These are phyloP conservation scores for Meriones psammophilus DNA, from an alignment of 2,797 vertebrate species.

Conservation along the genomic window DNA sequence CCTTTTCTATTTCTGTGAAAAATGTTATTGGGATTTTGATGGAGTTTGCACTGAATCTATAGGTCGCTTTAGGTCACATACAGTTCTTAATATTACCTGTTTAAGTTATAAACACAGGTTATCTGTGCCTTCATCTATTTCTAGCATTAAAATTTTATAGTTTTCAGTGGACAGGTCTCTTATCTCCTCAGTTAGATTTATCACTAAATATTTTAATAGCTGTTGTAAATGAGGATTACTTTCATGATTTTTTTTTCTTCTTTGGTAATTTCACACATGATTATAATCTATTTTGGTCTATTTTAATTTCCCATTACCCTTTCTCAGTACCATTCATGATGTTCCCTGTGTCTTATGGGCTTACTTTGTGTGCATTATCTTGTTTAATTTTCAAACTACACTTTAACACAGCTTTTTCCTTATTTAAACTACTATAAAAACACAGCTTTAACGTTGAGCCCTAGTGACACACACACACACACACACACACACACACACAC, in stretches of 20 bases:
- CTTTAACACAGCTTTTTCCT: neutral
- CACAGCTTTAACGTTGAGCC: neutral
- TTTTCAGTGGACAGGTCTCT: neutral
- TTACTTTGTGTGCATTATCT: neutral
- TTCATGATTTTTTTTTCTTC: neutral
- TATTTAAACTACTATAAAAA: neutral
- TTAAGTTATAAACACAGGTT: neutral
- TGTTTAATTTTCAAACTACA: neutral
- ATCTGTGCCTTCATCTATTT: neutral
- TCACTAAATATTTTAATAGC: neutral
- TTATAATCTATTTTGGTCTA: neutral
- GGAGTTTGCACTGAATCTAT: neutral
- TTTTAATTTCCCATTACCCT: neutral
- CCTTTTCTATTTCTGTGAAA: neutral
- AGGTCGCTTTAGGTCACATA: no score
- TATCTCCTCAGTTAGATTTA: neutral
- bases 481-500: neutral
- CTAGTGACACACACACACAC: neutral
- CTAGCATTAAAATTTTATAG: neutral
- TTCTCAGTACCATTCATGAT: no score
- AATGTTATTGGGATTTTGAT: neutral
- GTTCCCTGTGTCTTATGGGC: neutral
- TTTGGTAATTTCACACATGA: neutral
- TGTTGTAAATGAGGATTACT: neutral
- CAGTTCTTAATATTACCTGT: neutral